phyloP scores from a whole-genome alignment of 2,113 vertebrate genomes.

The Petaurus breviceps region DNA sequence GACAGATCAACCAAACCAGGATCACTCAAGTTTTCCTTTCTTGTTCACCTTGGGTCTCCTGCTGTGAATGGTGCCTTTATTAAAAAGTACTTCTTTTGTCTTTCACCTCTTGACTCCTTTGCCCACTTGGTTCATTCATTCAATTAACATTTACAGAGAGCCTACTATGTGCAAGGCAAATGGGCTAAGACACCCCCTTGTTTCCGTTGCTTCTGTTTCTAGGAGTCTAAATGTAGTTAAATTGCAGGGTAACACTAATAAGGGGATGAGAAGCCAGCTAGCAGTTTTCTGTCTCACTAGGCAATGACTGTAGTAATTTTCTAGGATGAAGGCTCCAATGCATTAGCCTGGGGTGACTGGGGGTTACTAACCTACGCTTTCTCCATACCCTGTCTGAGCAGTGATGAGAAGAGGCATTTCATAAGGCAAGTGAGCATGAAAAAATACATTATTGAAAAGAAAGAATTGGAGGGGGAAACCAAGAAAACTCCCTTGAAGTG shows the following conservation, averaged over 20 bases:
- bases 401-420: conserved; percentile 34
- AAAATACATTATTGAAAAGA: conserved; percentile 21
- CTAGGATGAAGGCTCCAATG: conserved; percentile 14
- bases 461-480: not conserved
- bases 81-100: conserved; percentile 37
- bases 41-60: not conserved
- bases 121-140: conserved; percentile 65
- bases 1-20: not conserved
- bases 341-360: conserved; percentile 55
- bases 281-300: conserved; percentile 64
- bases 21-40: not conserved
- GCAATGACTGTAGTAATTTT: conserved; percentile 73
- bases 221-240: conserved; percentile 75
- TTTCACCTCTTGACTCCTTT: conserved; percentile 65
- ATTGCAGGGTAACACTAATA: conserved; percentile 76
- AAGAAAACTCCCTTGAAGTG: conserved; percentile 17
- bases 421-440: conserved; percentile 33
- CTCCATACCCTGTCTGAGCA: conserved; percentile 45
- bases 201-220: conserved; percentile 72
- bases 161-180: not conserved
- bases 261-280: conserved; percentile 66
- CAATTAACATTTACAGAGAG: not conserved
- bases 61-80: conserved; percentile 5
- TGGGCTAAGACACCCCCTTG: conserved; percentile 39
- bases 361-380: conserved; percentile 63